These are phyloP conservation scores for Hepsetus odoe DNA, from an alignment of 2,113 vertebrate species.

Conservation along the genomic window DNA sequence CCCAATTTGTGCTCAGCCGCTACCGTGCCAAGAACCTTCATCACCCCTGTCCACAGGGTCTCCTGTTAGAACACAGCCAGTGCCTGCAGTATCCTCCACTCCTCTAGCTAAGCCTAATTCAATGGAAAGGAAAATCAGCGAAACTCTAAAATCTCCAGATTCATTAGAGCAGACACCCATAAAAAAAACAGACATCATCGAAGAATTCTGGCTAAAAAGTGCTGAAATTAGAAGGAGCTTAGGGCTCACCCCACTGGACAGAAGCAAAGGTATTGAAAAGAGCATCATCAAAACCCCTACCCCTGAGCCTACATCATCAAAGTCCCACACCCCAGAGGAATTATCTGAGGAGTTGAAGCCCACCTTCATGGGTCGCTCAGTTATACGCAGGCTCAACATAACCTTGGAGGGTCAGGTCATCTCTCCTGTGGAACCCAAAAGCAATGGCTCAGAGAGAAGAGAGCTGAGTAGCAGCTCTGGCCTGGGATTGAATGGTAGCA, in stretches of 20 bases:
- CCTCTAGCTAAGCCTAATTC: conserved; percentile 73
- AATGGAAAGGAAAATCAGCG: conserved; percentile 58
- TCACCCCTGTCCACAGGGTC: conserved; percentile 78
- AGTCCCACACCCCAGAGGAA: conserved; percentile 65
- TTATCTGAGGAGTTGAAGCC: conserved; percentile 74
- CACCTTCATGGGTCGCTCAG: conserved; percentile 67
- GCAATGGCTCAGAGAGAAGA: conserved; percentile 73
- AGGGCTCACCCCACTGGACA: conserved; percentile 85
- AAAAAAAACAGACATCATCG: conserved; percentile 87
- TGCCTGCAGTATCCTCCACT: conserved; percentile 84
- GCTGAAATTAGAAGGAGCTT: conserved; percentile 94
- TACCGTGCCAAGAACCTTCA: conserved; percentile 82
- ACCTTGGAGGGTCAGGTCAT: conserved; percentile 80
- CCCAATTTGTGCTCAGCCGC: conserved; percentile 89
- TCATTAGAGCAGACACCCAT: conserved; percentile 75
- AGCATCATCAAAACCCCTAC: conserved; percentile 48
- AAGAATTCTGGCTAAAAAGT: conserved; percentile 97
- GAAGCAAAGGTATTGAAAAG: conserved; percentile 76
- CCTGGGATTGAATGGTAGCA: conserved; percentile 87
- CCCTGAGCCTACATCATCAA: conserved; percentile 65
- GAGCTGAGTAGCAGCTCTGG: conserved; percentile 90
- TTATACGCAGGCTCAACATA: conserved; percentile 80
- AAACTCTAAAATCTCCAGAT: conserved; percentile 67
- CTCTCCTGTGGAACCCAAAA: conserved; percentile 79
- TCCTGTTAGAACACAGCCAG: conserved; percentile 88